phyloP scores from a whole-genome alignment of 2,888 invertebrate species.

The Schizaphis graminum region DNA sequence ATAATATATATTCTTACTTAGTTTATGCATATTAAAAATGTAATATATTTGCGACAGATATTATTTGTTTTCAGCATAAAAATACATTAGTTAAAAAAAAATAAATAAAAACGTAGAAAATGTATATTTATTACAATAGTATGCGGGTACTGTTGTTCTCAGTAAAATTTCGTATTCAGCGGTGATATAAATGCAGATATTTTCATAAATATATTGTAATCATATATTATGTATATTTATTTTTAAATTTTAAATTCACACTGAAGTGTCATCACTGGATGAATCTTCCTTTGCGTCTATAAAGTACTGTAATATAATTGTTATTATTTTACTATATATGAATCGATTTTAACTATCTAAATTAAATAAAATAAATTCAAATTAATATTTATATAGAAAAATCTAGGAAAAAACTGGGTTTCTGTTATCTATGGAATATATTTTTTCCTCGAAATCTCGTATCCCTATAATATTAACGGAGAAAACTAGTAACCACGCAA shows the following conservation, averaged over 20 bases:
- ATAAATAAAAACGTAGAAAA: neutral
- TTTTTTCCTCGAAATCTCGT: neutral
- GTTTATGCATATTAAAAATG: neutral
- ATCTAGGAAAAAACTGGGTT: neutral
- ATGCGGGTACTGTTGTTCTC: too few relatives aligned
- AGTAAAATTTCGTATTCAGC: neutral
- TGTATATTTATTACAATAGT: neutral
- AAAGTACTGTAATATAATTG: too few relatives aligned
- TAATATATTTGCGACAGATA: neutral
- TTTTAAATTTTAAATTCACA: neutral
- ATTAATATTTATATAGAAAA: neutral
- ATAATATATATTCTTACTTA: neutral
- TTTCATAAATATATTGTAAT: neutral
- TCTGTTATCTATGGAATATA: neutral
- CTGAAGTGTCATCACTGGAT: too few relatives aligned
- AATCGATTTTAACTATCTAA: too few relatives aligned
- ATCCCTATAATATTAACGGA: neutral
- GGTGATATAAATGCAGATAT: neutral
- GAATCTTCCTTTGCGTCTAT: too few relatives aligned
- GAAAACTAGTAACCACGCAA: neutral
- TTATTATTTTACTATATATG: too few relatives aligned
- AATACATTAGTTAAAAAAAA: neutral
- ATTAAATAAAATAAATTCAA: neutral
- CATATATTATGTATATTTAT: neutral
- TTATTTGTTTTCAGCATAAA: too few relatives aligned